Conservation (phyloP, 1,140 invertebrate species). For the Saccostrea echinata region DNA sequence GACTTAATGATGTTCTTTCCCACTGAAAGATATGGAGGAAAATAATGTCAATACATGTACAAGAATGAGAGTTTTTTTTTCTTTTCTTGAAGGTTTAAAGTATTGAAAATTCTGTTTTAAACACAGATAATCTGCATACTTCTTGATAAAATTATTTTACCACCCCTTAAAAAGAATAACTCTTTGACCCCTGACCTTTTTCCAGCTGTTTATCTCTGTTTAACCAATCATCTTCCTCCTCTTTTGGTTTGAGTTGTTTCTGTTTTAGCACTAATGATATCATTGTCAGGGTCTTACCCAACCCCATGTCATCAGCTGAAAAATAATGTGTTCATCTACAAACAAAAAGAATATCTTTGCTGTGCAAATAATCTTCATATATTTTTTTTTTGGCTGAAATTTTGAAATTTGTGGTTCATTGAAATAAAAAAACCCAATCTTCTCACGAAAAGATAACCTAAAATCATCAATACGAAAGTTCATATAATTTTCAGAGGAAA, state of each 20-base stretch:
- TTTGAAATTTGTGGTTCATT: too few relatives aligned
- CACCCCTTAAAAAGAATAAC: neutral
- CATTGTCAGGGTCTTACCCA: slow-evolving; percentile 95
- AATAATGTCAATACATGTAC: neutral
- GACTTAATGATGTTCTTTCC: slow-evolving; percentile 74
- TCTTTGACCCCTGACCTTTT: slow-evolving; percentile 65
- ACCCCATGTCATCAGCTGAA: slow-evolving; percentile 95
- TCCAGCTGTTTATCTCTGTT: slow-evolving; percentile 70
- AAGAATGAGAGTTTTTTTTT: neutral
- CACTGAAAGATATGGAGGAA: slow-evolving; percentile 59
- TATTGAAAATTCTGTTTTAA: neutral
- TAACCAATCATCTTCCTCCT: slow-evolving; percentile 72
- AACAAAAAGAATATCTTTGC: neutral
- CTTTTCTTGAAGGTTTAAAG: neutral
- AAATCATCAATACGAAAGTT: too few relatives aligned
- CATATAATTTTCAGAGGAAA: too few relatives aligned
- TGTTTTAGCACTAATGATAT: slow-evolving; percentile 88
- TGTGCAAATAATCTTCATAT: too few relatives aligned
- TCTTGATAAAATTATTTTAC: neutral
- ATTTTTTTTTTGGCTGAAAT: too few relatives aligned
- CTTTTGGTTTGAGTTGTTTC: slow-evolving; percentile 63
- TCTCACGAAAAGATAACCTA: too few relatives aligned
- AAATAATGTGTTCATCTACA: slow-evolving; percentile 30
- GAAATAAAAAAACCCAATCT: too few relatives aligned
- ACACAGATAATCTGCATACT: neutral